Percentiles rank a stretch among this genome's conserved stretches.
Conservation (phyloP, 2,113 vertebrate genomes). For the Asarcornis scutulata region DNA sequence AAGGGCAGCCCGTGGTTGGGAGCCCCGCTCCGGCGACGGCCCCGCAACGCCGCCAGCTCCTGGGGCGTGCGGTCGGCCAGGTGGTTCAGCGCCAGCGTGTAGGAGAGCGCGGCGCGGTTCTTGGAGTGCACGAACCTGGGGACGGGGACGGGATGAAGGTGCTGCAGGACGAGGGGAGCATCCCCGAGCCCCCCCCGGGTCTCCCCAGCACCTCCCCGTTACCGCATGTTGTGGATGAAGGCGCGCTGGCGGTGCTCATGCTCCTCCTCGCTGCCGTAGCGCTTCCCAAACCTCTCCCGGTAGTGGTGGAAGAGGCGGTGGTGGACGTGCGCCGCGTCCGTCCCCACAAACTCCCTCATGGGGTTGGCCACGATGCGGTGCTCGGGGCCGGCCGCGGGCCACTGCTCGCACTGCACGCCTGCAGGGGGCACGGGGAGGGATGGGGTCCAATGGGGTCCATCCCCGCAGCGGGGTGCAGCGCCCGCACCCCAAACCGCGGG, state of each 20-base stretch:
- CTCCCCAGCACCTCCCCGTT: not conserved
- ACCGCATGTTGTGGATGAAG: constrained; percentile 80
- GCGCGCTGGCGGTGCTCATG: constrained; percentile 75
- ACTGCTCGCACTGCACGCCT: constrained; percentile 39
- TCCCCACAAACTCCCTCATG: constrained; percentile 80
- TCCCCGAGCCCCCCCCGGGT: not conserved
- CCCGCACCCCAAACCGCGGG: not conserved
- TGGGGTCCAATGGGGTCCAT: not conserved
- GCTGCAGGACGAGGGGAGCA: not conserved
- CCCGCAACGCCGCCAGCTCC: constrained; percentile 75
- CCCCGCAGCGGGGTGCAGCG: not conserved
- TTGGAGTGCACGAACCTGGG: constrained; percentile 79
- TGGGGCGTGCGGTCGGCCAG: constrained; percentile 76
- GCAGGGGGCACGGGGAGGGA: accelerated
- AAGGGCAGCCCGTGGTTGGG: constrained; percentile 77
- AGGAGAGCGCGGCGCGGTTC: constrained; percentile 77
- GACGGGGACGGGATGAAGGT: not conserved
- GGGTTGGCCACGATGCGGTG: constrained; percentile 82
- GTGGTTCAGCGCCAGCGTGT: constrained; percentile 78
- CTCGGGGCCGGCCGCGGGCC: constrained; percentile 47
- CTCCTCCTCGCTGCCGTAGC: constrained; percentile 71
- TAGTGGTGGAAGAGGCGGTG: constrained; percentile 75
- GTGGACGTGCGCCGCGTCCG: constrained; percentile 55
- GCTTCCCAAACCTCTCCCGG: constrained; percentile 74
- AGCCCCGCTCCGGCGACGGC: constrained; percentile 54